phyloP scores from a whole-genome alignment of 1,140 invertebrate species.

The Monomorium pharaonis region DNA sequence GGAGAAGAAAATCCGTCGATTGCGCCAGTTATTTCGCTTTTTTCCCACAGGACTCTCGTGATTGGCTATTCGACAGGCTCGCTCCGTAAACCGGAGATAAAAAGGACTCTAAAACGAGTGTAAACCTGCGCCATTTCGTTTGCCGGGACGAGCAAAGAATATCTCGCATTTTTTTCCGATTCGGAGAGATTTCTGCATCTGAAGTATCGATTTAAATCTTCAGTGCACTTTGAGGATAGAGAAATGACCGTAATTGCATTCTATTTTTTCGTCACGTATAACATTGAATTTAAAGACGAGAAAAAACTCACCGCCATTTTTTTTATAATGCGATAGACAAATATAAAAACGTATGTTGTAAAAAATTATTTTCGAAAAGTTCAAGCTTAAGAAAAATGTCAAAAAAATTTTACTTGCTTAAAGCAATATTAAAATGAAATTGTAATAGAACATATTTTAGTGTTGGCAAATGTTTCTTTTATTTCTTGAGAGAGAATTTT shows the following conservation, averaged over 20 bases:
- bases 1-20: constrained; percentile 13
- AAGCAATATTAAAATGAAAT: background rate
- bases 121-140: constrained; percentile 26
- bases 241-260: background rate
- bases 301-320: background rate
- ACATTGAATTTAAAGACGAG: background rate
- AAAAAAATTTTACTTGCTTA: background rate
- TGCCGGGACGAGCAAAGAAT: constrained; percentile 2
- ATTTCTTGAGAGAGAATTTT: background rate
- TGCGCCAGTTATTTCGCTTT: background rate
- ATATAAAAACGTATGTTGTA: background rate
- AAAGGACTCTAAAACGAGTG: constrained; percentile 25
- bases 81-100: constrained; percentile 44
- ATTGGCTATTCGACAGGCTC: constrained; percentile 43
- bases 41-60: background rate
- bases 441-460: background rate
- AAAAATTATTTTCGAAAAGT: background rate
- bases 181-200: background rate
- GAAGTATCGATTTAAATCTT: background rate
- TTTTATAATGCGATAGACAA: background rate
- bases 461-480: background rate
- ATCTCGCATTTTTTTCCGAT: background rate
- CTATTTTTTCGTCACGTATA: background rate
- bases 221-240: background rate
- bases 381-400: background rate